Base-by-base conservation (phyloP, 1,140 invertebrate genomes). In the Meloidogyne hapla region DNA sequence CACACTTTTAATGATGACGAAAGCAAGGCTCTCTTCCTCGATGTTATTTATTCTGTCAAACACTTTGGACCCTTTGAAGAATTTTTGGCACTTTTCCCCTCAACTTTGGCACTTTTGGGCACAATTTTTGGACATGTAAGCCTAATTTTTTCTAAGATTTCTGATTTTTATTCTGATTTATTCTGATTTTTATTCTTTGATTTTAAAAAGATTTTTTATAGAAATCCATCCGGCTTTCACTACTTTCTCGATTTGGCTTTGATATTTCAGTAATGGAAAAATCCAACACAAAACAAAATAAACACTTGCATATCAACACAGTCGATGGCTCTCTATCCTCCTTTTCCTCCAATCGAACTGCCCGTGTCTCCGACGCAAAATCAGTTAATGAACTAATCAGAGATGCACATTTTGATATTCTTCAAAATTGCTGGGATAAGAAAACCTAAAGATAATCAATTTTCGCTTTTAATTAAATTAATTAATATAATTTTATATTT, bases 41-140 rank as follows among this genome's bases (percentile, higher is more conserved):
- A 56, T 56, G n/a, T 56, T 56, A 56, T n/a, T n/a, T 56, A 56
- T n/a, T 33, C 21, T 6, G 21, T 23, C 6, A 18, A 67, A 42
- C 15, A 67, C 1, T 38, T n/a, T 42, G 65, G 65, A 9, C 3
- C 65, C 18, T 5, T 38, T 33, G 65, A 67, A 8, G 28, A 67
- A 67, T 5, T 67, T 33, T 42, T 67, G 5, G 18, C 5, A n/a
- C n/a, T 67, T 8, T 6, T 25, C 18, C 65, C 65, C 6, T n/a
- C 18, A 42, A n/a, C 18, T 42, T 8, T 67, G 18, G 65, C 65
- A 67, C 21, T 67, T 33, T 18, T 67, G 18, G 65, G 28, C 6
- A 67, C 65, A 8, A n/a, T 67, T n/a, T 21, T 67, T 8, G 65
- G 65, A 18, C 65, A 67, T 42, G 65, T 67, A 42, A 67, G 64